A percentile compares a stretch with the other conserved stretches of the same genome.
These are phyloP conservation scores for Pseudochirops corinnae DNA, from an alignment of 2,797 vertebrate species.

Conservation along the genomic window DNA sequence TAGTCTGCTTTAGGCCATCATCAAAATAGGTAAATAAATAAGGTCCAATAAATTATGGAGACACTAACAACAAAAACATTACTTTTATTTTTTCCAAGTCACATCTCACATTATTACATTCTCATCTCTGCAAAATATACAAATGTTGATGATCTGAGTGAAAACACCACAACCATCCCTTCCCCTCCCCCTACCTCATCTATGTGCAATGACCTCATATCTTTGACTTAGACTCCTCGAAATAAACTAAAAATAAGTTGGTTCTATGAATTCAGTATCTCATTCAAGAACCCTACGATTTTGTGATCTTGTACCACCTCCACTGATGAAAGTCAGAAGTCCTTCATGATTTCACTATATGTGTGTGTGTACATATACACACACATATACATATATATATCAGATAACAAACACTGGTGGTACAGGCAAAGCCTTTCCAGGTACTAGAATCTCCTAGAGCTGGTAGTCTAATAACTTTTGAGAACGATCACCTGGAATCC, in stretches of 20 bases:
- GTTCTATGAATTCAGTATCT: constrained; percentile 60
- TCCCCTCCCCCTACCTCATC: background rate
- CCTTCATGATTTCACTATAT: background rate
- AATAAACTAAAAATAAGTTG: constrained; percentile 76
- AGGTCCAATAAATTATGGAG: background rate
- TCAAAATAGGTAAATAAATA: constrained; percentile 40
- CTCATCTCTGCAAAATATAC: constrained; percentile 34
- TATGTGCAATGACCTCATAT: constrained; percentile 69
- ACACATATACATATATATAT: no score
- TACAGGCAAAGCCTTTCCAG: background rate
- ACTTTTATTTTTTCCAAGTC: constrained; percentile 27
- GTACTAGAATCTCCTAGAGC: background rate
- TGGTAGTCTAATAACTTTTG: background rate
- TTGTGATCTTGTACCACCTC: background rate
- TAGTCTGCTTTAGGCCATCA: background rate
- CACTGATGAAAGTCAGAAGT: background rate
- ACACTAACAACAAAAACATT: background rate
- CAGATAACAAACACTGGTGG: background rate
- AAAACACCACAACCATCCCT: background rate
- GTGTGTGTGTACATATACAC: no score
- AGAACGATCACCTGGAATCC: background rate
- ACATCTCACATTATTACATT: background rate
- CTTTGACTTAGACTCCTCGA: constrained; percentile 78
- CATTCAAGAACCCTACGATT: background rate
- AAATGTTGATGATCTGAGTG: constrained; percentile 12